Base-by-base conservation (phyloP, 92 coral and sea anemone genomes). In the Epizoanthus scotinus region DNA sequence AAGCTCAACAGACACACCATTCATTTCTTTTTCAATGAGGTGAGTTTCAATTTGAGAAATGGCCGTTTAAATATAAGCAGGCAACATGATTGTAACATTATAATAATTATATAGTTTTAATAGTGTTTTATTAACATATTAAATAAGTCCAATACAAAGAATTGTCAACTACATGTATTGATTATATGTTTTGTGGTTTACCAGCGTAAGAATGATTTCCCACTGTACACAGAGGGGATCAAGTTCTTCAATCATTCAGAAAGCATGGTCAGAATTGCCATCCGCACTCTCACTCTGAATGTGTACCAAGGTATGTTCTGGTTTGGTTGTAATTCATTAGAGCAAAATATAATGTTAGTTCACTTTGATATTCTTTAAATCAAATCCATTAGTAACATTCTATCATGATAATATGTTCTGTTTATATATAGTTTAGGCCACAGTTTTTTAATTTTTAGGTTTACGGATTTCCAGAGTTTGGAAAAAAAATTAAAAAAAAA, bases 21-120 rank as follows among this genome's bases (percentile, higher is more conserved):
- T 60, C 97, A 96, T 81, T 96, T 96, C 90, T 96, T 96, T 77
- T 96, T 96, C 71, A 96, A 96, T 82, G 99, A 96, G 96, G 99
- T 96, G 59, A 82, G 86, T 78, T 21, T 3, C 38, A 38, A 18
- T 8, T 8, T 68, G 74, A 15, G 54, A 29, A 71, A 15, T 27
- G 54, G 2, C 13, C 14, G 14, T 44, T 67, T 15, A 28, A 67
- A 67, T 18, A 18, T 0, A 34, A 0, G 2, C 40, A 34, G 40
- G 40, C 40, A 3, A 34, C 6, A 31, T 31, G 1, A 34, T 34
- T 6, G 3, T 1, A 31, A 31, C 4, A 31, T 1, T 31, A 34
- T 34, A 34, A 3, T 34, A 5, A 34, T 34, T 34, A n/a, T n/a
- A n/a, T n/a, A n/a, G n/a, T n/a, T n/a, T n/a, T n/a, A n/a, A n/a